A percentile compares a stretch with the other conserved stretches of the same genome.
phyloP scores from a whole-genome alignment of 2,888 invertebrate genomes.

The Periphyllus acericola region DNA sequence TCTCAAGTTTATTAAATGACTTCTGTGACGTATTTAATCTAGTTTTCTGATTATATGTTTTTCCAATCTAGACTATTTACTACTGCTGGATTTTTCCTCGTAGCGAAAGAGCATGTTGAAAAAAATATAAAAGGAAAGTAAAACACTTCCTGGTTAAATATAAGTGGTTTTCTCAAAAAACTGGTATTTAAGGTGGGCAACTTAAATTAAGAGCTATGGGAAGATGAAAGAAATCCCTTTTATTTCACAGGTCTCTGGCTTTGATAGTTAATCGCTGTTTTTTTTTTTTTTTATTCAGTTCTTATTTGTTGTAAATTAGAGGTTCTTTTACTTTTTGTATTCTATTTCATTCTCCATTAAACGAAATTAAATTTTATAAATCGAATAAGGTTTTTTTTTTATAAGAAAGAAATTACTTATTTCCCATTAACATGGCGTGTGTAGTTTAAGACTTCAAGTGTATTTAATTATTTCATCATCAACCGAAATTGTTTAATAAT shows the following conservation, averaged over 20 bases:
- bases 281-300: constrained; percentile 16
- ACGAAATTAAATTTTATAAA: constrained; percentile 16
- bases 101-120: background rate
- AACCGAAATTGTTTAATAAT: too few species aligned
- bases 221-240: constrained; percentile 47
- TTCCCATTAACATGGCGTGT: background rate
- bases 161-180: constrained; percentile 25
- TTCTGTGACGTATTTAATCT: constrained; percentile 36
- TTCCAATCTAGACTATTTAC: constrained; percentile 13
- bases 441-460: background rate
- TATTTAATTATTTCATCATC: background rate
- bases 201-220: constrained; percentile 17
- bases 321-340: background rate
- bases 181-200: constrained; percentile 11
- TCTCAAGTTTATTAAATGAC: constrained; percentile 49
- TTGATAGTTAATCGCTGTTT: constrained; percentile 18
- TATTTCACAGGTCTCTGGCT: constrained; percentile 43
- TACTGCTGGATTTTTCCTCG: background rate
- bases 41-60: background rate
- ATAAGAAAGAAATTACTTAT: background rate
- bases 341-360: constrained; percentile 9
- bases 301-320: constrained; percentile 26
- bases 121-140: background rate
- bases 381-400: background rate
- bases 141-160: constrained; percentile 25